These are phyloP conservation scores for Chloroceryle aenea DNA, from an alignment of 2,113 vertebrate genomes.

Conservation along the genomic window DNA sequence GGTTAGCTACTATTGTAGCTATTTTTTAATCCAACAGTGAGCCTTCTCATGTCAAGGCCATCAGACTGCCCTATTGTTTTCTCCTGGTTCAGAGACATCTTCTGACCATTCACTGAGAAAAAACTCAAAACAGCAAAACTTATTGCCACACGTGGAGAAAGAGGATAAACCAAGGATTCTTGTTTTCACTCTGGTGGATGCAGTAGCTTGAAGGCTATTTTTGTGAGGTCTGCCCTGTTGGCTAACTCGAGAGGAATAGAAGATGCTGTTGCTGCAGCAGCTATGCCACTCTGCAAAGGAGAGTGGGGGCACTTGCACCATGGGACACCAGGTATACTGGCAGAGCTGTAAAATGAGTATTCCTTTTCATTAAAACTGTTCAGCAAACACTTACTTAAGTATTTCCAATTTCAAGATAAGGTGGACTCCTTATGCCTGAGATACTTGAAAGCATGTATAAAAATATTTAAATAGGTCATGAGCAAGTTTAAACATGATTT, in stretches of 20 bases:
- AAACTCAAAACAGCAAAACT: neutral
- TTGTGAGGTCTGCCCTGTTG: neutral
- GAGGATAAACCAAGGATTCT: neutral
- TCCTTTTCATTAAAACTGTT: neutral
- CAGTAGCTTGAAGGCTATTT: neutral
- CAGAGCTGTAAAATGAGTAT: neutral
- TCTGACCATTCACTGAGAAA: neutral
- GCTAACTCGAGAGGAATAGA: neutral
- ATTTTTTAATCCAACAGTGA: neutral
- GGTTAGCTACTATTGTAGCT: neutral
- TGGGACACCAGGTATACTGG: neutral
- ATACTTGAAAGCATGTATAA: neutral
- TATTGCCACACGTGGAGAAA: neutral
- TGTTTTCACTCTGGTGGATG: accelerated
- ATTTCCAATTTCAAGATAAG: neutral
- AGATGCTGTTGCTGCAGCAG: neutral
- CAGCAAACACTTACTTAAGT: neutral
- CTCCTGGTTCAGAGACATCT: neutral
- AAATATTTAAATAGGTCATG: neutral
- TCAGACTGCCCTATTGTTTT: neutral
- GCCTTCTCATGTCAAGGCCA: neutral
- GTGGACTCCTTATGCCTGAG: neutral
- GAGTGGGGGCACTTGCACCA: accelerated
- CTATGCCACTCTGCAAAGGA: neutral
- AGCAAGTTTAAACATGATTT: neutral